phyloP scores from a whole-genome alignment of 2,888 invertebrate species.

The Orgyia antiqua region DNA sequence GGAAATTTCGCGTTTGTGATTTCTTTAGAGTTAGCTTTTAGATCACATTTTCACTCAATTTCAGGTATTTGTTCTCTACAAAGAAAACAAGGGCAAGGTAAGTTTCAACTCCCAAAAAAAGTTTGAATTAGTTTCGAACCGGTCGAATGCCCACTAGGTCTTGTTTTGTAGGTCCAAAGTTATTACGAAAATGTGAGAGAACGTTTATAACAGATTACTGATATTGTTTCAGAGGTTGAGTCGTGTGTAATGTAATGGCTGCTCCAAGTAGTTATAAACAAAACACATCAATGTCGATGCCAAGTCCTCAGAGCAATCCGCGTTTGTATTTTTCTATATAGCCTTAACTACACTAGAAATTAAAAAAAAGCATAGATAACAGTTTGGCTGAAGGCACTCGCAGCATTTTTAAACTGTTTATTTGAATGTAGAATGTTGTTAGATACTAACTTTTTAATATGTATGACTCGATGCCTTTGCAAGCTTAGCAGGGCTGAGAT shows the following conservation, averaged over 20 bases:
- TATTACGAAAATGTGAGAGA: no score
- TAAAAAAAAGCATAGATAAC: conserved; percentile 26
- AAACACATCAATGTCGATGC: conserved; percentile 85
- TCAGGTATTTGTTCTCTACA: no score
- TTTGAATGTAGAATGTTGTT: conserved; percentile 48
- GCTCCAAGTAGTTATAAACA: conserved; percentile 91
- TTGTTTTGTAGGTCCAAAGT: no score
- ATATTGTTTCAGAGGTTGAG: conserved; percentile 21
- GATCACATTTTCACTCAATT: no score
- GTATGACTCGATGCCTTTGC: conserved; percentile 50
- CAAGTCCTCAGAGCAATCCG: conserved; percentile 83
- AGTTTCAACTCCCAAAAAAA: no score
- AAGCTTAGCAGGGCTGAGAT: conserved; percentile 59
- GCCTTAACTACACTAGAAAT: conserved; percentile 7
- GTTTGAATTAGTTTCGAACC: no score
- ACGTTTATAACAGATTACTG: no score
- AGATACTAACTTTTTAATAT: conserved; percentile 62
- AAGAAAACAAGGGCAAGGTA: no score
- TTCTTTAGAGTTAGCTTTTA: no score
- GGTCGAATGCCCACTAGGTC: no score
- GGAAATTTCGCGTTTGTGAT: no score
- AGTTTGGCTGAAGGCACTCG: conserved; percentile 27
- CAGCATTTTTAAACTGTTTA: conserved; percentile 29
- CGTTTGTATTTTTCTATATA: conserved; percentile 79
- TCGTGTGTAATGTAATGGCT: conserved; percentile 83